Conservation (phyloP, 2,888 invertebrate species). For the Notodonta ziczac region DNA sequence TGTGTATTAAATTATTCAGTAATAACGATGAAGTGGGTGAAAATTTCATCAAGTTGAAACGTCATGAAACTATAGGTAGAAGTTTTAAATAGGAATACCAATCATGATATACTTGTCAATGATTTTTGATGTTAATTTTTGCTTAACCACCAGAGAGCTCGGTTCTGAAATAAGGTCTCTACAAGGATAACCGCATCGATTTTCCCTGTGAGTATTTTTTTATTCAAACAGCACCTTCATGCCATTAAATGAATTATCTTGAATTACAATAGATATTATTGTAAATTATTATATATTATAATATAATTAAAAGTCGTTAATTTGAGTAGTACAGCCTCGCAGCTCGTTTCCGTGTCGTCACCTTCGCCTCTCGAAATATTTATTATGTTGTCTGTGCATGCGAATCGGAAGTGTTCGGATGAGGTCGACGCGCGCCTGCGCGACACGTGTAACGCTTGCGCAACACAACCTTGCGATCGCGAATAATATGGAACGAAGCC, state of each 20-base stretch:
- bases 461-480: slow-evolving; percentile 78
- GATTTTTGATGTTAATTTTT: too few relatives aligned
- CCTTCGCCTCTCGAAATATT: slow-evolving; percentile 72
- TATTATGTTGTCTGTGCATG: slow-evolving; percentile 65
- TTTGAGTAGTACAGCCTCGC: slow-evolving; percentile 22
- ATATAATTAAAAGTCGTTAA: slow-evolving; percentile 3
- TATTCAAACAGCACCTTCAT: neutral
- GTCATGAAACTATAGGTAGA: too few relatives aligned
- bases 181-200: neutral
- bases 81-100: too few relatives aligned
- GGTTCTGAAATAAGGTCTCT: neutral
- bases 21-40: neutral
- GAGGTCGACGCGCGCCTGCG: slow-evolving; percentile 65
- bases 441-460: slow-evolving; percentile 78
- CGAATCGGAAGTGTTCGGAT: slow-evolving; percentile 80
- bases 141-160: neutral
- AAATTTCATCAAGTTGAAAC: neutral
- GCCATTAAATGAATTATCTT: neutral
- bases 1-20: neutral
- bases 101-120: too few relatives aligned
- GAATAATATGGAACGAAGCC: slow-evolving; percentile 64
- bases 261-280: neutral
- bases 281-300: neutral
- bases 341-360: slow-evolving; percentile 63
- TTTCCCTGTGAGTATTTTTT: neutral